Evolutionary conservation across 2,113 vertebrate species (phyloP).

Genomic region (Columba livia): DNA sequence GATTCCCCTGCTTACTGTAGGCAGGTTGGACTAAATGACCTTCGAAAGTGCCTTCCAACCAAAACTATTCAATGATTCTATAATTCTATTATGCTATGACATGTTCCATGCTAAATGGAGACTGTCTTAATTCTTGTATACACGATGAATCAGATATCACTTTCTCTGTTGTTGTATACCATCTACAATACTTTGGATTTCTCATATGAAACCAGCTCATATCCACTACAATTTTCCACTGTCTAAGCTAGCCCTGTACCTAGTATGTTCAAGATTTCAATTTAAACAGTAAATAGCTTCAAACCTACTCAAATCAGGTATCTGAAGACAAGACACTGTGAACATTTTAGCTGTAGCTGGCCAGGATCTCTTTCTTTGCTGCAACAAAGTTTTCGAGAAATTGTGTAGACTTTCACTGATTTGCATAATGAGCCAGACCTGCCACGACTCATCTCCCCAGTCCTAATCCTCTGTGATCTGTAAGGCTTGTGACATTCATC

Average conservation of each 20-base stretch:
- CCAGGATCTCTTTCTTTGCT: neutral
- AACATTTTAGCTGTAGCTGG: neutral
- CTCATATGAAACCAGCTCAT: neutral
- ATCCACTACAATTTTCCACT: neutral
- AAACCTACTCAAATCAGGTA: neutral
- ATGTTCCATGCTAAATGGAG: neutral
- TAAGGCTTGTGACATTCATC: constrained; percentile 43
- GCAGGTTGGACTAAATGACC: too few species aligned
- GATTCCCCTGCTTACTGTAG: too few species aligned
- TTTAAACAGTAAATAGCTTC: neutral
- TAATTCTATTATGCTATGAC: too few species aligned
- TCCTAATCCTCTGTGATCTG: constrained; percentile 38
- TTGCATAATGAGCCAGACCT: neutral
- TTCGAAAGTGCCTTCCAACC: too few species aligned
- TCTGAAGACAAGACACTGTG: neutral
- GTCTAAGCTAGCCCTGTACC: neutral
- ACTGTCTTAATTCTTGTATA: neutral
- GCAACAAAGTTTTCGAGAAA: neutral
- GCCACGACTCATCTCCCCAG: neutral
- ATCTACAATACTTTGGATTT: neutral
- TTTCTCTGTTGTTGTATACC: neutral
- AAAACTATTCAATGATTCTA: too few species aligned
- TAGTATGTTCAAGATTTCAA: neutral
- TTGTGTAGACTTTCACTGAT: neutral
- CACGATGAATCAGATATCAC: neutral